A percentile compares a stretch with the other conserved stretches of the same genome.
Conservation (phyloP, 2,888 invertebrate genomes). For the Heliconius ethilla region DNA sequence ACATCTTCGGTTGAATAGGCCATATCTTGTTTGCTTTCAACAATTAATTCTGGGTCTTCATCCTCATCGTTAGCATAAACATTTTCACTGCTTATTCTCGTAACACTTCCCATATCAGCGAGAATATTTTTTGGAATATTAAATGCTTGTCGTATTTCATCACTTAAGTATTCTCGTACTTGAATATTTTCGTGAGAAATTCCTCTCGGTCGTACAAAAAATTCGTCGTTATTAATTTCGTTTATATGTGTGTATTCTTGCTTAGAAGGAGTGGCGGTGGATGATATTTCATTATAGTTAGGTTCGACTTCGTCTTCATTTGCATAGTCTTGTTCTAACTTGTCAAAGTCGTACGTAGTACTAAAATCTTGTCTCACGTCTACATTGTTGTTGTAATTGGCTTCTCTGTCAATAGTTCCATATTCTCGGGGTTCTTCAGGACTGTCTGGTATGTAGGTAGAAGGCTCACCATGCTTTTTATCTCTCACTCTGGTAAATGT, state of each 20-base stretch:
- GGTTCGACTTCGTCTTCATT: conserved; percentile 68
- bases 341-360: conserved; percentile 79
- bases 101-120: conserved; percentile 81
- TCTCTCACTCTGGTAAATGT: conserved; percentile 85
- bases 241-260: conserved; percentile 84
- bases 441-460: conserved; percentile 71
- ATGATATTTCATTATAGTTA: conserved; percentile 56
- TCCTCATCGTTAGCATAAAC: conserved; percentile 70
- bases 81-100: conserved; percentile 61
- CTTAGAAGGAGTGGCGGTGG: conserved; percentile 70
- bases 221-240: conserved; percentile 93
- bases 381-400: conserved; percentile 61
- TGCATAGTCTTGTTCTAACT: conserved; percentile 81
- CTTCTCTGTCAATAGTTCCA: conserved; percentile 68
- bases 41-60: conserved; percentile 67
- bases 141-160: conserved; percentile 91
- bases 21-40: conserved; percentile 65
- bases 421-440: conserved; percentile 74
- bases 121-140: conserved; percentile 85
- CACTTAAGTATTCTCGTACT: conserved; percentile 88
- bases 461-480: conserved; percentile 68
- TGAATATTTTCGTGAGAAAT: conserved; percentile 92
- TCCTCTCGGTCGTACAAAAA: conserved; percentile 91
- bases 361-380: conserved; percentile 70
- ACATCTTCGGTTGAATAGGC: conserved; percentile 72